phyloP scores from a whole-genome alignment of 2,113 vertebrate genomes.

The Bufo gargarizans region DNA sequence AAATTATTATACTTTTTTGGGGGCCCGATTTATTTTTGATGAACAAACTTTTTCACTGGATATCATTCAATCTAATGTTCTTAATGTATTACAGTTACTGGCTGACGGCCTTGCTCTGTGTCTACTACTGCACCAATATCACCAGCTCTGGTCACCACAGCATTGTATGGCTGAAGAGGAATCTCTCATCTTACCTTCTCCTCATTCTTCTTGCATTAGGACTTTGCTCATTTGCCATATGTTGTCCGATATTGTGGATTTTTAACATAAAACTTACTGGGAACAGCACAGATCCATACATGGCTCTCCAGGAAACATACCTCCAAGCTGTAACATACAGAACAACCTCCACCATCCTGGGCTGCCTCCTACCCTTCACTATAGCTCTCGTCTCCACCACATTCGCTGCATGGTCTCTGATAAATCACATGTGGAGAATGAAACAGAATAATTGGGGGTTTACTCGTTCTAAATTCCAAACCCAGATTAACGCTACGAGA shows the following conservation, averaged over 20 bases:
- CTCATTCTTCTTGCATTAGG: neutral
- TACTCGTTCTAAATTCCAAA: neutral
- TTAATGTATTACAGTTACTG: neutral
- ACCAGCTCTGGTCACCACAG: neutral
- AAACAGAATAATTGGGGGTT: neutral
- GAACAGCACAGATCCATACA: neutral
- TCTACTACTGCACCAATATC: neutral
- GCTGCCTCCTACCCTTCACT: neutral
- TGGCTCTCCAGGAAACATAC: too few species aligned
- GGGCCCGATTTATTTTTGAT: neutral
- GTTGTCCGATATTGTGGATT: neutral
- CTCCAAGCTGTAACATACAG: neutral
- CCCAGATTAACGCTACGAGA: neutral
- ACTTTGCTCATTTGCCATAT: neutral
- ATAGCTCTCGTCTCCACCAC: neutral
- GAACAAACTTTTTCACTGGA: neutral
- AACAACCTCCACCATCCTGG: neutral
- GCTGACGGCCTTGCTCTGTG: neutral
- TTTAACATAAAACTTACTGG: neutral
- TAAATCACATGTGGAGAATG: neutral
- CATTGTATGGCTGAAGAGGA: neutral
- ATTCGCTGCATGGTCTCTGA: neutral
- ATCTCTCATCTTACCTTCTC: neutral
- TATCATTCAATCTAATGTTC: neutral
- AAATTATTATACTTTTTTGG: neutral